Evolutionary conservation across 2,888 invertebrate genomes (phyloP), one percentile per base, ranked within the genome.

Genomic region (Gymnocheta viridis): DNA sequence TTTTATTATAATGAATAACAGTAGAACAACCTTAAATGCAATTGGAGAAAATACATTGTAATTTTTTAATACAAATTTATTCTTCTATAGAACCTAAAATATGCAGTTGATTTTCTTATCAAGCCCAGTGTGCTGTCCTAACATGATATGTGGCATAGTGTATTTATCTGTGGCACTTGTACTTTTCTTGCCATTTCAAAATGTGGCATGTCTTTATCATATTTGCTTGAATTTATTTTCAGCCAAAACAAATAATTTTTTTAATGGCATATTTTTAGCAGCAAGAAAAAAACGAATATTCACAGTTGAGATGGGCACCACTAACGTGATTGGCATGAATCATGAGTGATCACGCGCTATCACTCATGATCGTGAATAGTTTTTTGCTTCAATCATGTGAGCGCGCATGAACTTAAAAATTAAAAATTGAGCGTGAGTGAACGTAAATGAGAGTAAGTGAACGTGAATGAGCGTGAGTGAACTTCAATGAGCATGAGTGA

Each of bases 221-320:
- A 69, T 78, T 78, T 78, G 5, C 51, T 51, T 58, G 29, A 78
- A 77, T 38, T 77, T 64, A 10, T 38, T 56, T 67, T 47, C n/a
- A 14, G 24, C 56, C 17, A 7, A 77, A 77, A 76, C 9, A 4
- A 27, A 47, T 41, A 22, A 12, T 44, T 19, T 2, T 56, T 58
- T 67, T 19, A 60, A 69, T 49, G 14, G 41, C 69, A 69, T 22
- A 60, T 35, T 60, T 60, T 60, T 22, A 49, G 41, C 12, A 49
- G 22, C 19, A 32, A 67, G 9, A 32, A 27, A 0, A 17, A 32
- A 51, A 22, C 9, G 24, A 56, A 35, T 24, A 67, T 9, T 38
- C n/a, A 27, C 2, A 32, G 10, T n/a, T n/a, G n/a, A n/a, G n/a
- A n/a, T n/a, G n/a, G n/a, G n/a, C n/a, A n/a, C n/a, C n/a, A n/a